These are phyloP conservation scores for Blomia tropicalis DNA, from an alignment of 2,888 invertebrate genomes.

Conservation along the genomic window DNA sequence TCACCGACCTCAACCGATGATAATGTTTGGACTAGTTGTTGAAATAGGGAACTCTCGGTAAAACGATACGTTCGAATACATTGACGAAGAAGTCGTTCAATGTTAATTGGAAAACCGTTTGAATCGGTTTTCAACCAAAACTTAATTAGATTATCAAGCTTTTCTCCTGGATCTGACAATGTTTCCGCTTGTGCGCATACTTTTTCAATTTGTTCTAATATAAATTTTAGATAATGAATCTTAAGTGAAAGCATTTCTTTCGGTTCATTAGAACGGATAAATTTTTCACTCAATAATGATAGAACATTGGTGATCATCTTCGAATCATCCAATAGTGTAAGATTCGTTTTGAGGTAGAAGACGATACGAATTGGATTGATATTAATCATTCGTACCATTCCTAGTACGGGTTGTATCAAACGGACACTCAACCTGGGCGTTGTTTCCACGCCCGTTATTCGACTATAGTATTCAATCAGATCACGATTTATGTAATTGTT, in stretches of 20 bases:
- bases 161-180: constrained; percentile 28
- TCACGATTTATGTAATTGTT: constrained; percentile 77
- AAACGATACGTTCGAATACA: constrained; percentile 76
- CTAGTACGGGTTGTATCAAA: constrained; percentile 59
- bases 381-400: constrained; percentile 67
- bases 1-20: constrained; percentile 46
- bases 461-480: constrained; percentile 64
- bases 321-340: constrained; percentile 55
- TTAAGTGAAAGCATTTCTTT: constrained; percentile 84
- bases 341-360: constrained; percentile 56
- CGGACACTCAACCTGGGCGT: constrained; percentile 56
- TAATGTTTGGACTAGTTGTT: constrained; percentile 43
- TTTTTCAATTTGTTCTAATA: constrained; percentile 40
- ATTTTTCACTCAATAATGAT: constrained; percentile 62
- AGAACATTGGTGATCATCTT: constrained; percentile 57
- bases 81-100: constrained; percentile 60
- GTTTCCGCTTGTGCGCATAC: not conserved
- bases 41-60: constrained; percentile 71
- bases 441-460: constrained; percentile 56
- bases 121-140: constrained; percentile 50
- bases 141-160: constrained; percentile 48
- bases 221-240: constrained; percentile 61
- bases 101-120: constrained; percentile 41
- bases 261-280: constrained; percentile 63
- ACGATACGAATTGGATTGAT: constrained; percentile 61